Conservation (phyloP, 2,888 invertebrate species). For the Patella depressa region DNA sequence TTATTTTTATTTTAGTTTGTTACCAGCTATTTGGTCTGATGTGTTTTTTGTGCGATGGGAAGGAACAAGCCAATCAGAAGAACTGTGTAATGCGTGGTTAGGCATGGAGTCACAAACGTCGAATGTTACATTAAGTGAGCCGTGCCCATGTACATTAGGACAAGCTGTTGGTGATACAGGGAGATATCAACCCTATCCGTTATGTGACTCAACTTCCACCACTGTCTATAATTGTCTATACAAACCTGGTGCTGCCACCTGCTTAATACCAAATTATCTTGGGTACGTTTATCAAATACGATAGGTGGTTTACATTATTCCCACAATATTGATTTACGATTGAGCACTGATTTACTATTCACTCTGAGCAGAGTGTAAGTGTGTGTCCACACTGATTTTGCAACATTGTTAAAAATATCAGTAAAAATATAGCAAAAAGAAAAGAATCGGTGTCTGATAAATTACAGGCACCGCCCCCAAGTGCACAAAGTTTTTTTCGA, state of each 20-base stretch:
- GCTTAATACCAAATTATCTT: constrained; percentile 31
- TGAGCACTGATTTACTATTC: no score
- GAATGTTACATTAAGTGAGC: constrained; percentile 2
- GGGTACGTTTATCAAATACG: constrained; percentile 24
- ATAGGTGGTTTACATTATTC: neutral
- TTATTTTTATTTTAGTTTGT: no score
- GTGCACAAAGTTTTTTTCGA: no score
- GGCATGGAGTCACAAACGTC: constrained; percentile 15
- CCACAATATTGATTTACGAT: no score
- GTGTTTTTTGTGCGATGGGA: constrained; percentile 56
- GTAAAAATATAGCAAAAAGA: no score
- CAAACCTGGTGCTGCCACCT: constrained; percentile 25
- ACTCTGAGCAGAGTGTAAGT: no score
- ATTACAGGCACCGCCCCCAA: no score
- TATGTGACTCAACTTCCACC: constrained; percentile 39
- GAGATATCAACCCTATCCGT: constrained; percentile 52
- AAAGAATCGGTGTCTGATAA: no score
- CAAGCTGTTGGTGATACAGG: constrained; percentile 57
- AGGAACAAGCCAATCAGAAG: constrained; percentile 31
- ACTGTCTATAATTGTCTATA: constrained; percentile 31
- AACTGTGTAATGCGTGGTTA: constrained; percentile 53
- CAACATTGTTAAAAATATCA: no score
- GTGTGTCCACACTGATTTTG: no score
- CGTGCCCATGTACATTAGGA: constrained; percentile 54
- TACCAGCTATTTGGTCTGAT: constrained; percentile 54